Percentiles rank a stretch among this genome's conserved stretches.
Conservation (phyloP, 2,888 invertebrate genomes). For the Margaritifera margaritifera region DNA sequence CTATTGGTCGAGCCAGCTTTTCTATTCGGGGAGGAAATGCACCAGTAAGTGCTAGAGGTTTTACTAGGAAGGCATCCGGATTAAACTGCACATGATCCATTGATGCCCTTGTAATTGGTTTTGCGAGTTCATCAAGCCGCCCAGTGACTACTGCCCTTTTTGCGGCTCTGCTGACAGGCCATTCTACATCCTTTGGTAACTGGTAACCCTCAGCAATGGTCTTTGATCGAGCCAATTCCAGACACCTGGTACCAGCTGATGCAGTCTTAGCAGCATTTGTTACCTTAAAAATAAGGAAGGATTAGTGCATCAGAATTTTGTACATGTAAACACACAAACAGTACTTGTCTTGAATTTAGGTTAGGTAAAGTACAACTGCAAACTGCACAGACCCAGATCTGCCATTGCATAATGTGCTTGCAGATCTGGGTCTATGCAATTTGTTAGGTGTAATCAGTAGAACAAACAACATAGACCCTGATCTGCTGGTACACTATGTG, state of each 20-base stretch:
- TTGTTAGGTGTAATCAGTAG: too few relatives aligned
- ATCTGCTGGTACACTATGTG: too few relatives aligned
- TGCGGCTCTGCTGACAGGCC: constrained; percentile 59
- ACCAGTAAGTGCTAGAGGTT: constrained; percentile 62
- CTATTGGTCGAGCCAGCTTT: constrained; percentile 60
- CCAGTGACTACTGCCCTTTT: constrained; percentile 49
- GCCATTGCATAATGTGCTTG: too few relatives aligned
- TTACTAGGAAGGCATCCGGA: constrained; percentile 67
- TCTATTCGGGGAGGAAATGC: constrained; percentile 51
- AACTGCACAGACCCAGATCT: too few relatives aligned
- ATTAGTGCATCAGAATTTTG: background rate
- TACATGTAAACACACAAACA: background rate
- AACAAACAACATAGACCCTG: too few relatives aligned
- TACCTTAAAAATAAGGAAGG: constrained; percentile 42
- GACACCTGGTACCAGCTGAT: constrained; percentile 52
- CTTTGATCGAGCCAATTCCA: constrained; percentile 62
- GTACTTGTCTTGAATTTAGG: background rate
- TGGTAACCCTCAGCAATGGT: constrained; percentile 58
- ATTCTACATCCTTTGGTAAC: constrained; percentile 55
- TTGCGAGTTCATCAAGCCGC: constrained; percentile 52
- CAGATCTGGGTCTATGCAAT: too few relatives aligned
- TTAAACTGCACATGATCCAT: constrained; percentile 70
- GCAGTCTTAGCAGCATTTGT: constrained; percentile 55
- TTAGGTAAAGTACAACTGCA: too few relatives aligned
- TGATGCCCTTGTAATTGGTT: constrained; percentile 61